Conservation (phyloP, 2,113 vertebrate species). For the Stomatorhinus ivindoensis region DNA sequence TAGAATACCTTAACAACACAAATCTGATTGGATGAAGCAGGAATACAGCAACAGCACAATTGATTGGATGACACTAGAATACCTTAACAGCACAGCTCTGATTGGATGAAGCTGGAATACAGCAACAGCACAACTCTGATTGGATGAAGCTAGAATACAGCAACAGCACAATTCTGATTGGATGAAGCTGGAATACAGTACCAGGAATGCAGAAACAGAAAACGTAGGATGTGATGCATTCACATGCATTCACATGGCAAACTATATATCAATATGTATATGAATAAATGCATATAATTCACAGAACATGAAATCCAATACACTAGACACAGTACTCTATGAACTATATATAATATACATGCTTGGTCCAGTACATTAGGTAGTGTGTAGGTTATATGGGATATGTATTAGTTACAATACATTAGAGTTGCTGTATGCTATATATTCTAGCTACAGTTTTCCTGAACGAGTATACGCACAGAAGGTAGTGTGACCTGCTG, state of each 20-base stretch:
- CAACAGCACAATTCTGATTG: not conserved
- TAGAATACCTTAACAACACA: not conserved
- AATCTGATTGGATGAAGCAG: not conserved
- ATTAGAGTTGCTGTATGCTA: not conserved
- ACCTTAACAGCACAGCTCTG: not conserved
- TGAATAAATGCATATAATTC: not conserved
- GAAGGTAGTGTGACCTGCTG: not conserved
- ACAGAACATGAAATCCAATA: not conserved
- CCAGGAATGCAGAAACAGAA: not conserved
- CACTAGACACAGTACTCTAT: not conserved
- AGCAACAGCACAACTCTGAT: not conserved
- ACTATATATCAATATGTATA: not conserved
- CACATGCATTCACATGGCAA: not conserved
- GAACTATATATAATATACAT: not conserved
- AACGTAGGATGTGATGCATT: not conserved
- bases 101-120: not conserved
- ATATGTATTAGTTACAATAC: not conserved
- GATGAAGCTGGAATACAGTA: not conserved
- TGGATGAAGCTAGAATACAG: not conserved
- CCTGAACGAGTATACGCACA: not conserved
- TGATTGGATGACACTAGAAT: not conserved
- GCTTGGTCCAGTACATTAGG: not conserved
- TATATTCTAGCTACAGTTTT: not conserved
- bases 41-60: not conserved
- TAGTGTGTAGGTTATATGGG: not conserved